Base-by-base conservation (phyloP, 2,113 vertebrate species). In the Myiagra hebetior region DNA sequence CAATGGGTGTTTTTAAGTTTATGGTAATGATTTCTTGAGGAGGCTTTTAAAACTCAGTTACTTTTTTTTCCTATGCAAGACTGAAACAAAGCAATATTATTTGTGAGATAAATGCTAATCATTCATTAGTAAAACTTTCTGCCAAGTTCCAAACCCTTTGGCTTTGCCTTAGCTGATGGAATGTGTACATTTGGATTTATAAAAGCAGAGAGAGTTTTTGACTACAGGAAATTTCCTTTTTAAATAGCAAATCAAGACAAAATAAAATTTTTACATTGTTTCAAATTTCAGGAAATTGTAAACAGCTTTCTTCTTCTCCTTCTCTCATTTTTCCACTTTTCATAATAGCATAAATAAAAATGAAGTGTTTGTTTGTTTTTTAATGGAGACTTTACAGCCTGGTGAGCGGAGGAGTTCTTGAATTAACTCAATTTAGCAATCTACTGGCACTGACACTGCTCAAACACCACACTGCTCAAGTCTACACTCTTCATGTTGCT, bases 141-240 rank as follows among this genome's bases (percentile, higher is more conserved):
- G 77, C 41, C 53, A 68, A 17, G 7, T 62, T 69, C 33, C 79
- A 89, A 67, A 62, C 3, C 37, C 60, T 87, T 65, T 87, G 65
- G 39, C 70, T 57, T 90, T 92, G 46, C 65, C 70, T 75, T 62
- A 85, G 63, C n/a, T 44, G 44, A 72, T 28, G 65, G 74, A 96
- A 95, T 13, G 11, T 16, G 65, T 83, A 62, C 27, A 55, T 78
- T 89, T 22, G 20, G 33, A 92, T 67, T 97, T 87, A 90, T 65
- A 82, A 92, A 95, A 93, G 31, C 47, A 84, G 72, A 81, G 15
- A 47, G 4, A 21, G 15, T 84, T 87, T 72, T 70, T 78, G 28
- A 86, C 44, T 64, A 53, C 37, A 22, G 65, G 37, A 95, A 84
- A 94, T 80, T 74, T 85, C n/a, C 86, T 96, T 82, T 70, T 93